Evolutionary conservation across 2,888 invertebrate genomes (phyloP), one percentile per base, ranked within the genome.

Genomic region (Willowsia nigromaculata): DNA sequence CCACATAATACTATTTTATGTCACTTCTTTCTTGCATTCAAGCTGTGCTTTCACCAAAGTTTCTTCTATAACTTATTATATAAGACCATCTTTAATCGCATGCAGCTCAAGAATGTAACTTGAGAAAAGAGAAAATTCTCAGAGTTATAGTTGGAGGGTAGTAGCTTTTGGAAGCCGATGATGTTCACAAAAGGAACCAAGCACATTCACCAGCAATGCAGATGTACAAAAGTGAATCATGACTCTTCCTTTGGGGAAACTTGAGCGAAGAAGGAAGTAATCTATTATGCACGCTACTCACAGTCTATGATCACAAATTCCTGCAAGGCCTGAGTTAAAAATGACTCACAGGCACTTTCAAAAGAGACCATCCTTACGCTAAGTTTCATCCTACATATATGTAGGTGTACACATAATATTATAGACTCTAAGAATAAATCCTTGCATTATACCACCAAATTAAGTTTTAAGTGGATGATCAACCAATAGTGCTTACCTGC

Each of bases 141-240:
- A 3, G 25, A 50, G n/a, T 50, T 22, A 5, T 62, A 62, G 27
- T 4, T 30, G 62, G 1, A 13, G 30, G 4, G 62, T 13, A 1
- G 62, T 15, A 13, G 62, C 5, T 13, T n/a, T 7, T 68, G 37
- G 65, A 37, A n/a, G 18, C 65, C 18, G 65, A 62, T 30, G 30
- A 68, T 68, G 37, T 6, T 68, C n/a, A 68, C n/a, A 7, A 68
- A 37, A 62, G 6, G 5, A 37, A 62, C n/a, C 25, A 25, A 47
- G 47, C 76, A 50, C 50, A 76, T 76, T 25, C 18, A 68, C 37
- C 84, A 84, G 84, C 84, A 84, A 74, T 84, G 84, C 84, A 84
- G 84, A 84, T 84, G 84, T 84, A 33, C 37, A 68, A 43, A 68
- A 83, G 43, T 65, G 74, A 84, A 84, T 47, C 84, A 53, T 71